These are phyloP conservation scores for Embiotoca jacksoni DNA, from an alignment of 2,113 vertebrate genomes.

Conservation along the genomic window DNA sequence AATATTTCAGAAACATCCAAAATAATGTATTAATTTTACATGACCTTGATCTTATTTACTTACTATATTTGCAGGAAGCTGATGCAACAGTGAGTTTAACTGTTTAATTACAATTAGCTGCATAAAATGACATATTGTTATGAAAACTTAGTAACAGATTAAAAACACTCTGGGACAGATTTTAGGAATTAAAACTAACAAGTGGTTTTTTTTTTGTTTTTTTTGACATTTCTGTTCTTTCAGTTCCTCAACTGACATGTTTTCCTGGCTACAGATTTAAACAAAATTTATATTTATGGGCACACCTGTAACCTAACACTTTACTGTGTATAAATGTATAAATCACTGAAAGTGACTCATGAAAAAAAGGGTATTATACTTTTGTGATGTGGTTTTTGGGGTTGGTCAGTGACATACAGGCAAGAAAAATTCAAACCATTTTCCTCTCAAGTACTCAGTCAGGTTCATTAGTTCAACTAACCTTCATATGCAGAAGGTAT, in stretches of 20 bases:
- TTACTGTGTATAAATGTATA: not conserved
- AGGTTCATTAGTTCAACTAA: no score
- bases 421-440: no score
- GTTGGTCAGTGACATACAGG: no score
- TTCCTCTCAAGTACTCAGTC: no score
- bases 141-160: not conserved
- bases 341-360: not conserved
- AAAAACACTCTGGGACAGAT: rapidly evolving
- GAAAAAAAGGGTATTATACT: no score
- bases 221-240: slow-evolving; percentile 21
- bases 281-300: not conserved
- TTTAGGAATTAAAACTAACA: slow-evolving; percentile 54
- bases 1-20: no score
- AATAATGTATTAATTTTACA: no score
- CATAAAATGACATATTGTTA: not conserved
- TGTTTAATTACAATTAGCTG: not conserved
- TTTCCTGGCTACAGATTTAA: slow-evolving; percentile 21
- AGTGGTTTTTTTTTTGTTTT: not conserved
- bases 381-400: no score
- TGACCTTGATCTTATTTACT: no score
- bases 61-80: no score
- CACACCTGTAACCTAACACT: not conserved
- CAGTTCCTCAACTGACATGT: slow-evolving; percentile 48
- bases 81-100: no score
- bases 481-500: no score